A percentile compares a stretch with the other conserved stretches of the same genome.
phyloP scores from a whole-genome alignment of 2,113 vertebrate species.

The Neogale vison region DNA sequence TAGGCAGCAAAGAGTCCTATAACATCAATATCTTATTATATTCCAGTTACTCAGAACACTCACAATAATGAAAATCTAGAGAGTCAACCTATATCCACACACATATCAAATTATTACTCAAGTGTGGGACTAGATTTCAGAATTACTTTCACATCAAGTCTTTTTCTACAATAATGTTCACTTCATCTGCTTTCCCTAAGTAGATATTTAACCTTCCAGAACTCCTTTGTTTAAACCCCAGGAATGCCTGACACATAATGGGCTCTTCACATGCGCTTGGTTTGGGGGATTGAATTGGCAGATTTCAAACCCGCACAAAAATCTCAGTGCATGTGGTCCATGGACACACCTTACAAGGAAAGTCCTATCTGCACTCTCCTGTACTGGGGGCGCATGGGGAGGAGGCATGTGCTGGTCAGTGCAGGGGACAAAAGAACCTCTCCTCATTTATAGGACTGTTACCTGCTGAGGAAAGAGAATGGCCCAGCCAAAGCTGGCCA shows the following conservation, averaged over 20 bases:
- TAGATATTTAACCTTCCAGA: conserved; percentile 6
- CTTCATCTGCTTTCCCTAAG: neutral
- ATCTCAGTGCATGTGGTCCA: neutral
- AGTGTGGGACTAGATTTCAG: neutral
- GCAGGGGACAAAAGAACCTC: neutral
- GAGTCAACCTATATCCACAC: neutral
- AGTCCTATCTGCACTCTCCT: too few species aligned
- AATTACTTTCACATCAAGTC: neutral
- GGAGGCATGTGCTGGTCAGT: neutral
- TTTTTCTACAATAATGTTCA: neutral
- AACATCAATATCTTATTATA: neutral
- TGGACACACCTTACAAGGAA: neutral
- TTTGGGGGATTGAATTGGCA: neutral
- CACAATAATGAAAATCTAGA: neutral
- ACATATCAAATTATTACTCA: neutral
- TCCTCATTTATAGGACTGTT: neutral
- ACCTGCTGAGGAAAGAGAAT: neutral
- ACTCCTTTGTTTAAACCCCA: neutral
- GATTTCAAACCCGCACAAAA: neutral
- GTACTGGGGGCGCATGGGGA: neutral
- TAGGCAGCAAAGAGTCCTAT: neutral
- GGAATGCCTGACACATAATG: neutral
- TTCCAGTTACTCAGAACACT: neutral
- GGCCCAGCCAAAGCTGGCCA: neutral
- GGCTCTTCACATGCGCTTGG: neutral